These are phyloP conservation scores for Pharmacophagus antenor DNA, from an alignment of 2,888 invertebrate genomes.

Conservation along the genomic window DNA sequence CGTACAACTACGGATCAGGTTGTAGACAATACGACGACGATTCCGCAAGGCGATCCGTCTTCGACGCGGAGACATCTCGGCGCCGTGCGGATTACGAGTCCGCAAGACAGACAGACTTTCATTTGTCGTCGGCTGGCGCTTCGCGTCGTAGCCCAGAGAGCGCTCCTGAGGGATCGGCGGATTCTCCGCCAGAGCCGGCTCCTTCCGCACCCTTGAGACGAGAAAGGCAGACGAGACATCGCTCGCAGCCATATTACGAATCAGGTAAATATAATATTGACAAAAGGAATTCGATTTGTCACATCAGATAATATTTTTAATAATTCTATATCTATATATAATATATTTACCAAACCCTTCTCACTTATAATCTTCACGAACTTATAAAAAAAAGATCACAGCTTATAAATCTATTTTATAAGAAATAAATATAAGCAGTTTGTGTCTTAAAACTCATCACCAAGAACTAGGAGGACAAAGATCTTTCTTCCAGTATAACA, in stretches of 20 bases:
- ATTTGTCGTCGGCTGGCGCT: constrained; percentile 68
- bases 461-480: constrained; percentile 55
- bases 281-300: no score
- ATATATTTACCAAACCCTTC: no score
- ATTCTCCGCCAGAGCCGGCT: constrained; percentile 76
- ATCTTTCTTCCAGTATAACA: constrained; percentile 58
- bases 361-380: neutral
- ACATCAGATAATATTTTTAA: no score
- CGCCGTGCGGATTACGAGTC: constrained; percentile 75
- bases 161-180: constrained; percentile 70
- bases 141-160: constrained; percentile 72
- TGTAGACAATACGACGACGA: constrained; percentile 64
- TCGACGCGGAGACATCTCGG: constrained; percentile 69
- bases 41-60: constrained; percentile 65
- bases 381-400: neutral
- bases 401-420: neutral
- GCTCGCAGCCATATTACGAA: constrained; percentile 74
- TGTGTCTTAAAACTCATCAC: constrained; percentile 48
- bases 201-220: constrained; percentile 70
- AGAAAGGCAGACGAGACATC: constrained; percentile 64
- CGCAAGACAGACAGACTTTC: constrained; percentile 72
- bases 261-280: constrained; percentile 53
- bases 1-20: constrained; percentile 65
- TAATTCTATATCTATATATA: no score
- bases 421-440: neutral